Base-by-base conservation (phyloP, 2,797 vertebrate species). In the Amphiprion clarkii region DNA sequence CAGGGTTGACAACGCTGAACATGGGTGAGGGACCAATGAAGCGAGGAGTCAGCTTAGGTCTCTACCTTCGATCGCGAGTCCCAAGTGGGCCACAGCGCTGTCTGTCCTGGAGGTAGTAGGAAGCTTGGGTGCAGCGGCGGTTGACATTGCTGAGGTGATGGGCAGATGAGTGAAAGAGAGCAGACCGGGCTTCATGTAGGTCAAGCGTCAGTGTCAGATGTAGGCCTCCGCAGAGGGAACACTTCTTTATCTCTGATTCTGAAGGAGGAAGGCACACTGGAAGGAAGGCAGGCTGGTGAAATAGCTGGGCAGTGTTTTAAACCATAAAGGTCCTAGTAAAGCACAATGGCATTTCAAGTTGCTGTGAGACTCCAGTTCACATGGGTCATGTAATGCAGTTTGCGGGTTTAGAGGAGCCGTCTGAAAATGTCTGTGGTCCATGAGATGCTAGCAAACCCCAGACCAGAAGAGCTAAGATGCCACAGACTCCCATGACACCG, bases 141-240 rank as follows among this genome's bases (percentile, higher is more conserved):
- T 55, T 55, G 48, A 23, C 42, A 23, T 67, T 46, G n/a, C 36
- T 53, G 33, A 27, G 63, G 49, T 40, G 49, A 31, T 65, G 63
- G 25, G 49, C 63, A 53, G 33, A 5, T 23, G 36, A 39, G 36
- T 39, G 36, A 39, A 39, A 39, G 36, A 39, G 36, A 10, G 36
- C 36, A 39, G 36, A 39, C 31, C 23, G 39, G 49, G 13, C 13
- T 52, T 25, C n/a, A 16, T 64, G 27, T 6, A 27, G 55, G 39
- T 56, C 65, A 40, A 23, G 58, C 1, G 10, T 7, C 40, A 27
- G 16, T 16, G 7, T 27, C 16, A 31, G 48, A 62, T 27, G 13
- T 4, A 27, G 14, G 14, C 12, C 14, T 55, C 14, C 13, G 25
- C 21, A 5, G 23, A 25, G 51, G 51, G 10, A 54, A 27, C 53